phyloP scores from a whole-genome alignment of 2,113 vertebrate species.

The Scartelaos histophorus region DNA sequence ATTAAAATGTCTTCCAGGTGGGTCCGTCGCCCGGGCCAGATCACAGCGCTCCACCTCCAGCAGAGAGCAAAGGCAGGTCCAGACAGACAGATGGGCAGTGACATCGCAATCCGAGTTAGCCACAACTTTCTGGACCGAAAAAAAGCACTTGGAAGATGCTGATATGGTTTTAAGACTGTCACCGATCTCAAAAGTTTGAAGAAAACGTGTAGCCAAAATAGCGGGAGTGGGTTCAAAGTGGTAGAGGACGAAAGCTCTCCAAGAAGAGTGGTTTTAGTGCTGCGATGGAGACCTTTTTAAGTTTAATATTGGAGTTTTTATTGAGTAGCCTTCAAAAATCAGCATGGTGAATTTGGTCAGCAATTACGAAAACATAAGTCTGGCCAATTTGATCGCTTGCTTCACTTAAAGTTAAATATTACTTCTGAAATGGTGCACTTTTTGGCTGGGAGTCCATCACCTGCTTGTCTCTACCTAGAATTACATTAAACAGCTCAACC shows the following conservation, averaged over 20 bases:
- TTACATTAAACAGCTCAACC: no score
- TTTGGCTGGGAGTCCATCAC: no score
- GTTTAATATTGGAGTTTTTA: neutral
- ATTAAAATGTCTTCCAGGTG: slow-evolving; percentile 33
- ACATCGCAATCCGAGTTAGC: slow-evolving; percentile 28
- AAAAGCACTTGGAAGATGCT: slow-evolving; percentile 10
- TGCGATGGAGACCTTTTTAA: neutral
- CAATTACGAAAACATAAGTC: neutral
- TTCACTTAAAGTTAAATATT: neutral
- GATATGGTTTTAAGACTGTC: neutral
- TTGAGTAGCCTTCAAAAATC: neutral
- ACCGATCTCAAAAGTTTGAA: neutral
- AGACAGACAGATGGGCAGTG: slow-evolving; percentile 62
- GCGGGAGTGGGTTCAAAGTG: neutral
- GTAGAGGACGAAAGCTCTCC: neutral
- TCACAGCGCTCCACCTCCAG: slow-evolving; percentile 42
- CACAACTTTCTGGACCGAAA: slow-evolving; percentile 30
- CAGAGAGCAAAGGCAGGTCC: slow-evolving; percentile 45
- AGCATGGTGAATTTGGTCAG: neutral
- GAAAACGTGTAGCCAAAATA: neutral
- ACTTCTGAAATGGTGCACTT: no score
- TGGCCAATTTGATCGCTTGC: neutral
- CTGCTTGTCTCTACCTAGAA: no score
- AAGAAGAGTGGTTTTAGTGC: neutral
- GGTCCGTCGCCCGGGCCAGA: slow-evolving; percentile 33